A percentile compares a stretch with the other conserved stretches of the same genome.
These are phyloP conservation scores for Nerophis lumbriciformis DNA, from an alignment of 2,113 vertebrate genomes.

Conservation along the genomic window DNA sequence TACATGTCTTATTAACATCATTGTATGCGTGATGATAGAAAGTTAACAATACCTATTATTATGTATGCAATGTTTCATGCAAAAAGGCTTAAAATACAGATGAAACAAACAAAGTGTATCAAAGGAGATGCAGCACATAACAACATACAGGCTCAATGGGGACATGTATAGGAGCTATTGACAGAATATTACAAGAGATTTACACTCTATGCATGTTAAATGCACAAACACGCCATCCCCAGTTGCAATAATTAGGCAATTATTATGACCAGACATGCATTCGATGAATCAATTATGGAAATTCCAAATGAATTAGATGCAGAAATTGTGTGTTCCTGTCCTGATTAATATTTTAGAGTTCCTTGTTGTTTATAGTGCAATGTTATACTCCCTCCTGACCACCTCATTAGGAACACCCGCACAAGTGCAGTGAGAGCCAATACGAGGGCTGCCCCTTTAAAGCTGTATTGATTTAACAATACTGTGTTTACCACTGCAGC, in stretches of 20 bases:
- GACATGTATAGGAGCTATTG: conserved; percentile 22
- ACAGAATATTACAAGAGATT: conserved; percentile 18
- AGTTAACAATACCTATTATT: conserved; percentile 2
- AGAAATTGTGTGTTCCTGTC: conserved; percentile 12
- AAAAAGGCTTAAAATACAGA: conserved; percentile 1
- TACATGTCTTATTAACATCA: background rate
- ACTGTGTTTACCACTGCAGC: too few relatives aligned
- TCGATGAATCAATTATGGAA: conserved; percentile 32
- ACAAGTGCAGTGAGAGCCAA: too few relatives aligned
- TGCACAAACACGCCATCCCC: conserved; percentile 7
- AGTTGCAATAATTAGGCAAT: conserved; percentile 25
- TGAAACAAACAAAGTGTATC: background rate
- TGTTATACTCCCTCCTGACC: too few relatives aligned
- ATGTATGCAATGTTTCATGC: background rate
- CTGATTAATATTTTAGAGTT: conserved; percentile 14
- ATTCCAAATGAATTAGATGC: conserved; percentile 21
- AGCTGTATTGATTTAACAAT: too few relatives aligned
- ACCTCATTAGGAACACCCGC: too few relatives aligned
- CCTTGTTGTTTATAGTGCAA: background rate
- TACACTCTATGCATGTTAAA: conserved; percentile 21
- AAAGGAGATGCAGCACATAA: conserved; percentile 8
- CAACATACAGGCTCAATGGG: conserved; percentile 7
- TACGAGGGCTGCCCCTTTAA: too few relatives aligned
- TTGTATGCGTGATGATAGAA: conserved; percentile 12
- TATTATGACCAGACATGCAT: conserved; percentile 25